Base-by-base conservation (phyloP, 23 tunicate species). In the Aplidium turbinatum region DNA sequence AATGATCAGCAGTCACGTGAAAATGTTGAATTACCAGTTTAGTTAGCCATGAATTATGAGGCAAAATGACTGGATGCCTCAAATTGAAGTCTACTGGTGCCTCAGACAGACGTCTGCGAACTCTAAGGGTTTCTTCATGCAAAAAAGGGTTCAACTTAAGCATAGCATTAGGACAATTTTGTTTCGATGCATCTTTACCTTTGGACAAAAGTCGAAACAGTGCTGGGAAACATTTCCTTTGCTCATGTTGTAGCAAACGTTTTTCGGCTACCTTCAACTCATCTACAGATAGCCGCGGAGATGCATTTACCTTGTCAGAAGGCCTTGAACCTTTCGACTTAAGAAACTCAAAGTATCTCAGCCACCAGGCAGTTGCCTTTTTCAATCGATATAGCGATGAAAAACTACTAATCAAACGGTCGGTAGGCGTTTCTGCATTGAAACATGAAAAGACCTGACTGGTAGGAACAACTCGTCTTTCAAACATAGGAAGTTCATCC, bases 21-120 rank as follows among this genome's bases (percentile, higher is more conserved):
- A 54, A 20, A 16, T n/a, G 24, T 16, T 9, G 19, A 25, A 54
- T n/a, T 5, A 54, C 21, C 23, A 54, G 22, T n/a, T 54, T 16
- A 11, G 20, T 9, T 5, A 54, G 19, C 5, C 24, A 25, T 25
- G 21, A 16, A 54, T 13, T 54, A 5, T 54, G 19, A 54, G 20
- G 19, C 61, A 54, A 25, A 11, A 54, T 54, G 21, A 54, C 21
- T 54, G 61, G 61, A 25, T 54, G 61, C 21, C 21, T 54, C 19
- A 21, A 16, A 13, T 13, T n/a, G 23, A 16, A 54, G 20, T 16
- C 21, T 5, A 54, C 6, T 16, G 19, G 6, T 16, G 23, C 19
- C 19, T 54, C 21, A 5, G 19, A 5, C 5, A 54, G 19, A n/a
- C 61, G 61, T 9, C 61, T 25, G 19, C 61, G 24, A 54, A 54